Evolutionary conservation across 2,888 invertebrate species (phyloP).

Genomic region (Leuctra nigra): DNA sequence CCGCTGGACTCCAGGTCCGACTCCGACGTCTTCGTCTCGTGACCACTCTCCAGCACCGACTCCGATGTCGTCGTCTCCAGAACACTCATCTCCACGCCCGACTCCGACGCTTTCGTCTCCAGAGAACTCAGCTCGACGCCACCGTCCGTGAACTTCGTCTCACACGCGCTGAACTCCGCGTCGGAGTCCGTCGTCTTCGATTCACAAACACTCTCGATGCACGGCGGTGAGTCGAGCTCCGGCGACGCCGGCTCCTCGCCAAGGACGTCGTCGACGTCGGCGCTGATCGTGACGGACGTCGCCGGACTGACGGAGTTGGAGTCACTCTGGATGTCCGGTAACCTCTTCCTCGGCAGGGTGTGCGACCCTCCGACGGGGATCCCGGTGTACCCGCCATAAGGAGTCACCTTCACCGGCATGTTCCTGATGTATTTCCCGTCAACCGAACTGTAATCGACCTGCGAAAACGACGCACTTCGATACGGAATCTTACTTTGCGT

Average conservation of each 20-base stretch:
- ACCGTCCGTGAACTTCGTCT: constrained; percentile 31
- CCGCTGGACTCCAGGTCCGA: not conserved
- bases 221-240: constrained; percentile 34
- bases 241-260: constrained; percentile 29
- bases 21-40: not conserved
- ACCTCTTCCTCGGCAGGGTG: constrained; percentile 32
- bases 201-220: constrained; percentile 9
- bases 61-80: constrained; percentile 8
- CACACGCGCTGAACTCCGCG: constrained; percentile 30
- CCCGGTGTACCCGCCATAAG: constrained; percentile 23
- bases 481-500: constrained; percentile 63
- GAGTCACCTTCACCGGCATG: constrained; percentile 2
- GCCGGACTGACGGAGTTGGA: constrained; percentile 47
- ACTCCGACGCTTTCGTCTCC: constrained; percentile 30
- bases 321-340: constrained; percentile 17
- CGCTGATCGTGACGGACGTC: constrained; percentile 36
- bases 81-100: constrained; percentile 12
- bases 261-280: constrained; percentile 7
- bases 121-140: constrained; percentile 34
- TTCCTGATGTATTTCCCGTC: constrained; percentile 48
- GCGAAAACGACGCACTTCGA: constrained; percentile 81
- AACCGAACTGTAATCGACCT: constrained; percentile 66
- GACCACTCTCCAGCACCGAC: not conserved
- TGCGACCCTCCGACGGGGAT: constrained; percentile 29
- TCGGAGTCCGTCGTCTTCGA: not conserved